Percentiles rank a stretch among this genome's conserved stretches.
Evolutionary conservation across 1,140 invertebrate species (phyloP).

Genomic region (Penaeus indicus): DNA sequence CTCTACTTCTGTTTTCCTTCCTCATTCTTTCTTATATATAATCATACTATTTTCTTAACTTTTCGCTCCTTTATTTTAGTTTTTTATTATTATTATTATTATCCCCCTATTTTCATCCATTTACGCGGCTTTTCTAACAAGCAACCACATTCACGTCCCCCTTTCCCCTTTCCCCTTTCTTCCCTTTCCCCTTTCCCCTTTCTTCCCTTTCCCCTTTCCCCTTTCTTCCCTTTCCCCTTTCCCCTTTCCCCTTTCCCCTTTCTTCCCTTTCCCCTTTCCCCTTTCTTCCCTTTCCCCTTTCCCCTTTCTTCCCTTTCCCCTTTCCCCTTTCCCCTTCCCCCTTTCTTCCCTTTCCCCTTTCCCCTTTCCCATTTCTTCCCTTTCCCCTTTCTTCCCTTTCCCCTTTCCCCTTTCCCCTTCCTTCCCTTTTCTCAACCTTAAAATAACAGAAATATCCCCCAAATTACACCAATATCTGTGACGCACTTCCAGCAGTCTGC

Average conservation of each 20-base stretch:
- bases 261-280: neutral
- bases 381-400: neutral
- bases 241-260: neutral
- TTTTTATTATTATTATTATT: too few species aligned
- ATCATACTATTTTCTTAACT: neutral
- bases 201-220: neutral
- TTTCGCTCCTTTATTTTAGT: neutral
- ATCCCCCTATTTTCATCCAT: neutral
- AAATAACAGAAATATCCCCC: too few species aligned
- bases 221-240: too few species aligned
- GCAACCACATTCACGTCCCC: neutral
- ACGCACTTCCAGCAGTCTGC: too few species aligned
- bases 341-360: neutral
- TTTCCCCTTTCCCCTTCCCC: neutral
- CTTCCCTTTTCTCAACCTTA: too few species aligned
- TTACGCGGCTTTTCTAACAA: neutral
- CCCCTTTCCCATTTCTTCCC: neutral
- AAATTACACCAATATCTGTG: too few species aligned
- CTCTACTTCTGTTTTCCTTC: neutral
- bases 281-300: neutral
- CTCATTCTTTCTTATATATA: neutral
- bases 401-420: neutral
- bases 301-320: neutral
- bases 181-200: neutral
- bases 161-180: neutral